phyloP scores from a whole-genome alignment of 1,140 invertebrate species.

The Pseudomyrmex flavicornis region DNA sequence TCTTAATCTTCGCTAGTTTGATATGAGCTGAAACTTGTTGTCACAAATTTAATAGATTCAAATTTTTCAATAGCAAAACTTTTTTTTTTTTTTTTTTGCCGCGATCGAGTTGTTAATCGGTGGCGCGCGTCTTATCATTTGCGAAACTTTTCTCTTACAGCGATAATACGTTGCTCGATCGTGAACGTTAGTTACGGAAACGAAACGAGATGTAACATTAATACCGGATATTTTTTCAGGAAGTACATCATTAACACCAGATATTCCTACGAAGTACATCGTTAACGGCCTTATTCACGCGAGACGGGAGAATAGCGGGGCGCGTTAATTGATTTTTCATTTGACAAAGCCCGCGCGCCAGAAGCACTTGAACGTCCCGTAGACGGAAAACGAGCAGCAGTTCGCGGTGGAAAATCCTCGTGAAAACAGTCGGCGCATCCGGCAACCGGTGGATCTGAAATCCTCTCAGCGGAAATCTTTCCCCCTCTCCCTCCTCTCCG shows the following conservation, averaged over 20 bases:
- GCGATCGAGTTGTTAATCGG: no score
- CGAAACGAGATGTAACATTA: slow-evolving; percentile 27
- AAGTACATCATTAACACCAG: slow-evolving; percentile 29
- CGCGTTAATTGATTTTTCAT: slow-evolving; percentile 62
- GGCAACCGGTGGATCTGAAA: slow-evolving; percentile 49
- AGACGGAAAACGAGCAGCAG: slow-evolving; percentile 48
- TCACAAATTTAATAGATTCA: no score
- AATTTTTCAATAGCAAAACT: no score
- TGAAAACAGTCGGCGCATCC: slow-evolving; percentile 55
- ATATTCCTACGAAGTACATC: slow-evolving; percentile 12
- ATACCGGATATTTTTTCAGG: slow-evolving; percentile 9
- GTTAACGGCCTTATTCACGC: not conserved
- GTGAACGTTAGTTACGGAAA: slow-evolving; percentile 1
- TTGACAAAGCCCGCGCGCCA: slow-evolving; percentile 17
- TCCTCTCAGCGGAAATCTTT: slow-evolving; percentile 59
- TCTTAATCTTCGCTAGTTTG: no score
- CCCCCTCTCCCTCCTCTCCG: not conserved
- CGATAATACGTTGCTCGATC: not conserved
- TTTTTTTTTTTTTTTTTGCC: no score
- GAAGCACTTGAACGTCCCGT: slow-evolving; percentile 26
- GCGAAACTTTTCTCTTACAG: no score
- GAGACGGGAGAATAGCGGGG: slow-evolving; percentile 16
- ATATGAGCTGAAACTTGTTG: no score
- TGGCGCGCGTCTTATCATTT: no score
- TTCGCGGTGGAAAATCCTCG: slow-evolving; percentile 46